phyloP scores from a whole-genome alignment of 2,888 invertebrate species.

The Alviniconcha strummeri region DNA sequence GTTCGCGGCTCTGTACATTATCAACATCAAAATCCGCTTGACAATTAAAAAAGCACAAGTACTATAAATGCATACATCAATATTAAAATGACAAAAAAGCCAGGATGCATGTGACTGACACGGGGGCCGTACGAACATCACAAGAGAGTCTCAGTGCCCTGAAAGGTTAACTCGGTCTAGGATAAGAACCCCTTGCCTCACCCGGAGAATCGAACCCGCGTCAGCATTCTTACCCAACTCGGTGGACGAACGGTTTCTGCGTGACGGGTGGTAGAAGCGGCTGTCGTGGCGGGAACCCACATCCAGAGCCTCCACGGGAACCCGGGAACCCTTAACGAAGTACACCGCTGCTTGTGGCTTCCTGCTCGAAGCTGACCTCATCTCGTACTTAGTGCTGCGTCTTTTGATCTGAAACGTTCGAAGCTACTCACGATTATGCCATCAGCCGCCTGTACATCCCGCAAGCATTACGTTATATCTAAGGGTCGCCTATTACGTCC shows the following conservation, averaged over 20 bases:
- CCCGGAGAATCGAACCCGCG: not conserved
- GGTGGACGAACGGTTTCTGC: not conserved
- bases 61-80: not conserved
- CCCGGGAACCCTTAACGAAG: not conserved
- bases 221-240: not conserved
- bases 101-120: not conserved
- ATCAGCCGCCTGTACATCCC: not conserved
- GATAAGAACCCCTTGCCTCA: not conserved
- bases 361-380: not conserved
- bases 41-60: too few relatives aligned
- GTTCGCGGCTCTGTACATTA: too few relatives aligned
- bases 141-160: not conserved
- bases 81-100: not conserved
- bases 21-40: too few relatives aligned
- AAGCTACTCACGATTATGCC: not conserved
- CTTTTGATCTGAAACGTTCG: not conserved
- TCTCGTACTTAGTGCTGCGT: not conserved
- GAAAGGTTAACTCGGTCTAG: not conserved
- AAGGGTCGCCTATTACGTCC: too few relatives aligned
- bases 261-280: not conserved
- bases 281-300: not conserved
- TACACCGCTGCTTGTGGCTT: not conserved
- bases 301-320: not conserved
- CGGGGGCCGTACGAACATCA: not conserved
- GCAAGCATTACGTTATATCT: not conserved